A percentile compares a stretch with the other conserved stretches of the same genome.
Conservation (phyloP, 2,797 vertebrate species). For the Catamblyrhynchus diadema region DNA sequence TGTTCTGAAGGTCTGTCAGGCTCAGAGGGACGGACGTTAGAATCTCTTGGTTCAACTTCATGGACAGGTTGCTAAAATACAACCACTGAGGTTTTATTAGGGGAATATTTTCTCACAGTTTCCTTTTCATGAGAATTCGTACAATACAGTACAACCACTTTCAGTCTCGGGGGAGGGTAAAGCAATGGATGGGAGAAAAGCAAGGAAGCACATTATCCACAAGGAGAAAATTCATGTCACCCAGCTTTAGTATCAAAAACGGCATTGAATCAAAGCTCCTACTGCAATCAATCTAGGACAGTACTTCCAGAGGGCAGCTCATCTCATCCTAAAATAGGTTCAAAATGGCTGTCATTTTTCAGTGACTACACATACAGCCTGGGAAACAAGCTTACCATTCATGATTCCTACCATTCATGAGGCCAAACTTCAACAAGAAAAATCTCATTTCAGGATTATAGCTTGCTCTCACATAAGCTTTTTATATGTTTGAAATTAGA, state of each 20-base stretch:
- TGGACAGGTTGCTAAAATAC: conserved; percentile 23
- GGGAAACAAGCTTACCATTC: not conserved
- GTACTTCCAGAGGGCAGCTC: not conserved
- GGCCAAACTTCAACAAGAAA: not conserved
- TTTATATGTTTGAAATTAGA: not conserved
- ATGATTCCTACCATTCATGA: not conserved
- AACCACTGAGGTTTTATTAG: not conserved
- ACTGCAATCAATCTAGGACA: not conserved
- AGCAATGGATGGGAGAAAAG: not conserved
- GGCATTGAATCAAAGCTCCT: not conserved
- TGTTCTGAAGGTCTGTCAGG: not conserved
- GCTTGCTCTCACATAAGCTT: not conserved
- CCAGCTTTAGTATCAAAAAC: not conserved
- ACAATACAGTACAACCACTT: not conserved
- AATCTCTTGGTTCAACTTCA: not conserved
- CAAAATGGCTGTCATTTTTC: not conserved
- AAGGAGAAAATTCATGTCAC: not conserved
- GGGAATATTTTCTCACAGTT: not conserved
- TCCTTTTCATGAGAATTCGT: not conserved
- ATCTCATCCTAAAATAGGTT: not conserved
- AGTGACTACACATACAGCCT: not conserved
- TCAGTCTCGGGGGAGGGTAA: not conserved
- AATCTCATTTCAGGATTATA: not conserved
- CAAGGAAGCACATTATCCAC: not conserved
- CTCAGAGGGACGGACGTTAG: not conserved